Evolutionary conservation across 2,113 vertebrate species (phyloP).

Genomic region (Miniopterus natalensis): DNA sequence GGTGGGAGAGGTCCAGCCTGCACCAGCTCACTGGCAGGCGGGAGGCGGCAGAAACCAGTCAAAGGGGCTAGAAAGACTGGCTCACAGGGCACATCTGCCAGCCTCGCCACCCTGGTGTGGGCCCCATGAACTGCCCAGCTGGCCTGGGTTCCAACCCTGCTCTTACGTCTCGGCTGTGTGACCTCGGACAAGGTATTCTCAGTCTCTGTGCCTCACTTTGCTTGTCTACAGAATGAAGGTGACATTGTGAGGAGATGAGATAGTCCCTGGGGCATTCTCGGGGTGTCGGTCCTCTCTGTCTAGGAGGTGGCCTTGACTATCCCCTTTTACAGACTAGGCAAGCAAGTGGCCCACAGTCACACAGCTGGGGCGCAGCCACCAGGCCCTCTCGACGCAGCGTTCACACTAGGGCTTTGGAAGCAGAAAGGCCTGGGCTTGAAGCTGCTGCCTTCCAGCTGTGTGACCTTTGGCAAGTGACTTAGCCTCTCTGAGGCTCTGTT

Average conservation of each 20-base stretch:
- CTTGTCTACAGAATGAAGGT: too few species aligned
- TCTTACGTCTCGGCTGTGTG: rapidly evolving
- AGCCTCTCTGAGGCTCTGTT: neutral
- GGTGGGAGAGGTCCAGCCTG: too few species aligned
- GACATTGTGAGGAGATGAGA: neutral
- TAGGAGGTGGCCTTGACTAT: rapidly evolving
- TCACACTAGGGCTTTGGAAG: neutral
- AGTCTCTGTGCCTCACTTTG: neutral
- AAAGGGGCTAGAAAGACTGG: neutral
- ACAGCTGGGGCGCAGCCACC: neutral
- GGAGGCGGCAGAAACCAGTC: neutral
- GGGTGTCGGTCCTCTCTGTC: neutral
- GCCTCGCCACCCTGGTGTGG: too few species aligned
- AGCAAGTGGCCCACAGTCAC: neutral
- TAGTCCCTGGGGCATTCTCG: neutral
- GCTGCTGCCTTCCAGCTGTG: neutral
- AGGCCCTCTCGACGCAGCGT: rapidly evolving
- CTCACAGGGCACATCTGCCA: rapidly evolving
- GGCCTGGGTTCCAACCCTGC: neutral
- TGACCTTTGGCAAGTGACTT: neutral
- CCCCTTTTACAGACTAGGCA: rapidly evolving
- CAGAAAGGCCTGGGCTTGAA: neutral
- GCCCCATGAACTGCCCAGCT: neutral
- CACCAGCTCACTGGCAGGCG: too few species aligned
- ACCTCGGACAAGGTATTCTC: too few species aligned